Base-by-base conservation (phyloP, 2,113 vertebrate species). In the Anas platyrhynchos region DNA sequence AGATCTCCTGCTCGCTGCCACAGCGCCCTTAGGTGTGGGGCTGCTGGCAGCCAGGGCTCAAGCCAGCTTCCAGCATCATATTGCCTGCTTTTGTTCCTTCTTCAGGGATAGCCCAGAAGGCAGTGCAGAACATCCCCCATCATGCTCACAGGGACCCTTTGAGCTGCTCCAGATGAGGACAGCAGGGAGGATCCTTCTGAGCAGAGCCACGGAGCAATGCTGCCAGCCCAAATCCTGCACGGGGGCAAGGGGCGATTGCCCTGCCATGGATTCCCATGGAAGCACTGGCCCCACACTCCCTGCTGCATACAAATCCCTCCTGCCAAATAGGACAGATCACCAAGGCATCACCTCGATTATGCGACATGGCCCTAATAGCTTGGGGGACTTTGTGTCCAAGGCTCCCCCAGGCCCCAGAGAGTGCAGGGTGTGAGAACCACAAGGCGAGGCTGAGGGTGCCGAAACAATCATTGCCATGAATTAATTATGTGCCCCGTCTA, bases 331-430 rank as follows among this genome's bases (percentile, higher is more conserved):
- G 59, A 52, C 0, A n/a, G 78, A 68, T 76, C 55, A 85, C 88
- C 82, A 59, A 86, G 87, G 84, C 94, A 94, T 96, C 94, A 89
- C 90, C 88, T 93, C 89, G 10, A 94, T 93, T 94, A 89, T 0
- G 31, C 21, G 12, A 65, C 2, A 1, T 63, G 83, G 67, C 88
- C 58, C 86, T 93, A 86, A 92, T 11, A 91, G 88, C 92, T 89
- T 56, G 0, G 71, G 68, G 84, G 38, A 78, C 34, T 92, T 80
- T 87, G 62, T 89, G 88, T 87, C 76, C 7, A 1, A 71, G 77
- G 56, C 26, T 68, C 13, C 61, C 67, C 67, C 1, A 0, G 2
- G 81, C 55, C 67, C 68, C 0, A 0, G 67, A 15, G 82, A 62
- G 41, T 20, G 0, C 11, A 1, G 87, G 63, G 26, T 56, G 91